Evolutionary conservation across 37 sponge, comb jelly and placozoan genomes (phyloP), one percentile per base, ranked within the genome.

Genomic region (Hexactinellida sp.): DNA sequence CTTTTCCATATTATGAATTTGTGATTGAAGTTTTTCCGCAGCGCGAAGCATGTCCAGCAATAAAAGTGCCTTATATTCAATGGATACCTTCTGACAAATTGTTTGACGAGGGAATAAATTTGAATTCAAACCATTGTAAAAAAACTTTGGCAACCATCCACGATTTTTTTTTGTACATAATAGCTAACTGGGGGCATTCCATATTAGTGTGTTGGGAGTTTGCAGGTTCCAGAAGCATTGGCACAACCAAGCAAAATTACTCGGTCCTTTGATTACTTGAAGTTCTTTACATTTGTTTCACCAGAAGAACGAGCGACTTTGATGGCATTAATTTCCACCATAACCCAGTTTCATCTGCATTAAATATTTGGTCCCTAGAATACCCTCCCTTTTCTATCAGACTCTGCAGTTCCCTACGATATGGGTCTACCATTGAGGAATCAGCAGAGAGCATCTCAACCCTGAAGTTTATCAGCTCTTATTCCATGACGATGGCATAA

Each of bases 301-400:
- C 88, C 88, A 85, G 38, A 28, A 37, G 89, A 82, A 82, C 76
- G 28, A 86, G 55, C n/a, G 89, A 86, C 35, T 36, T 54, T 32
- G 86, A 85, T 38, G 89, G 86, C 36, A 52, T 82, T 36, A 86
- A 30, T n/a, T 51, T 38, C 84, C 86, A 89, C 86, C 84, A 89
- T 25, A 89, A 37, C 25, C 86, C 86, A 32, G 86, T 89, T 51
- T 89, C 84, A 36, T 89, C 89, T 21, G 55, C 86, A 82, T 89
- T 89, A 86, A 84, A 89, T 16, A 89, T 86, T 21, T 89, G 89
- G 36, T 89, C 89, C 0, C 55, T 83, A 24, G 89, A 83, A 37
- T 52, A 83, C 54, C 86, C 89, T 36, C 82, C 89, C 21, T 37
- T 38, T 30, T 82, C 84, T 25, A 84, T 55, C 88, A 88, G 30